Conservation (phyloP, 2,888 invertebrate species). For the Stenodema calcarata region DNA sequence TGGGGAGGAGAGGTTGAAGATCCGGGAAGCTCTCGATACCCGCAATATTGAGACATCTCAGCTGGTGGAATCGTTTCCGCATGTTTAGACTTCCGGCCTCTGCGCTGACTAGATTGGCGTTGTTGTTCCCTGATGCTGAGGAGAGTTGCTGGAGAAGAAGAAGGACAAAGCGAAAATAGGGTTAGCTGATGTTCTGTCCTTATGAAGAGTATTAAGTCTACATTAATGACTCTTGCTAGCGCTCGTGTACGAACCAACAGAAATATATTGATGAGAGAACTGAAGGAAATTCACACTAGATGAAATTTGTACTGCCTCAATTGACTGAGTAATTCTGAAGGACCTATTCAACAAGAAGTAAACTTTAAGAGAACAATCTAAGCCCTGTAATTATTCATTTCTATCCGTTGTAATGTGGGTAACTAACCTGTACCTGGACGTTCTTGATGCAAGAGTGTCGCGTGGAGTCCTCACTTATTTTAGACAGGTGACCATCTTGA, state of each 20-base stretch:
- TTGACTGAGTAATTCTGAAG: too few relatives aligned
- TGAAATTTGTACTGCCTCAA: too few relatives aligned
- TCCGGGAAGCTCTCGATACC: conserved; percentile 74
- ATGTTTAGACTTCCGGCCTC: conserved; percentile 16
- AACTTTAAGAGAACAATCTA: too few relatives aligned
- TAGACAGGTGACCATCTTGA: conserved; percentile 54
- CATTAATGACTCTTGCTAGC: too few relatives aligned
- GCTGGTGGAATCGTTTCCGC: conserved; percentile 48
- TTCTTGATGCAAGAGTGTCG: conserved; percentile 54
- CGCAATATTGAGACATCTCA: conserved; percentile 75
- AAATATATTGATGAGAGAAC: too few relatives aligned
- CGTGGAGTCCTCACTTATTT: conserved; percentile 57
- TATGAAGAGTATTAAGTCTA: too few relatives aligned
- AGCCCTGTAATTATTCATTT: background rate
- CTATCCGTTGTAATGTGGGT: too few relatives aligned
- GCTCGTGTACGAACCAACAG: too few relatives aligned
- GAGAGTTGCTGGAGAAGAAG: conserved; percentile 39
- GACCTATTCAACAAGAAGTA: too few relatives aligned
- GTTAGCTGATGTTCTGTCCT: too few relatives aligned
- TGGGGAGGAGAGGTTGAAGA: conserved; percentile 71
- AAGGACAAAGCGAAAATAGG: background rate
- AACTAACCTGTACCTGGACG: conserved; percentile 51
- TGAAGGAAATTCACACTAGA: too few relatives aligned
- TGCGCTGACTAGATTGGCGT: conserved; percentile 52
- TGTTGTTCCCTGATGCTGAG: conserved; percentile 54